These are phyloP conservation scores for Typhlomys cinereus DNA, from an alignment of 2,113 vertebrate species.

Conservation along the genomic window DNA sequence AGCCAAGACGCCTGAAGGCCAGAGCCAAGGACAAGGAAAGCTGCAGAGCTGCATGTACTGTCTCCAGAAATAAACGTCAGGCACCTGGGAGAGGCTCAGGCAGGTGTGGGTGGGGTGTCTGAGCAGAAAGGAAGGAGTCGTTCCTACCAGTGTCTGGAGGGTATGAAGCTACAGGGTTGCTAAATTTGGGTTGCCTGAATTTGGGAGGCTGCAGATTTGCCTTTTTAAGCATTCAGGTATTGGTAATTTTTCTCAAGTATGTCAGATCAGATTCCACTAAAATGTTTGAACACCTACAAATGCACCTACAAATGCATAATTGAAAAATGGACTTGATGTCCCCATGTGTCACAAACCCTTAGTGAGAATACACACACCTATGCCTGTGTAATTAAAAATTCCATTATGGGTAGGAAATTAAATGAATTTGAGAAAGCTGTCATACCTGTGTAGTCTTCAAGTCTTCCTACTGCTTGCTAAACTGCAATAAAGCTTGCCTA, in stretches of 20 bases:
- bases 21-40: neutral
- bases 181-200: neutral
- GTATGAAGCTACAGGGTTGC: neutral
- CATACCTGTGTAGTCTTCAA: neutral
- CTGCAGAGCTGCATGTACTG: neutral
- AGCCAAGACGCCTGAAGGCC: neutral
- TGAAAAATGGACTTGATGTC: neutral
- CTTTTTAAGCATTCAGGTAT: neutral
- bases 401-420: constrained; percentile 50
- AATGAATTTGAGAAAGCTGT: constrained; percentile 26
- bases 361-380: neutral
- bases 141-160: neutral
- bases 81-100: neutral
- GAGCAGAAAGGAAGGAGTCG: neutral
- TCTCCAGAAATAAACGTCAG: neutral
- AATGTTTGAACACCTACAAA: neutral
- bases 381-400: constrained; percentile 54
- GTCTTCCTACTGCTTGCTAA: neutral
- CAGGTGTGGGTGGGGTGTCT: neutral
- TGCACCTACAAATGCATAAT: constrained; percentile 15
- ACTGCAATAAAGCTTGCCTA: neutral
- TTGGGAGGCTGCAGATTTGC: neutral
- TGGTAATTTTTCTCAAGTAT: neutral
- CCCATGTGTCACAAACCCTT: neutral
- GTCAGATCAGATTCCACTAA: neutral